These are phyloP conservation scores for Drusus annulatus DNA, from an alignment of 1,140 invertebrate species.

Conservation along the genomic window DNA sequence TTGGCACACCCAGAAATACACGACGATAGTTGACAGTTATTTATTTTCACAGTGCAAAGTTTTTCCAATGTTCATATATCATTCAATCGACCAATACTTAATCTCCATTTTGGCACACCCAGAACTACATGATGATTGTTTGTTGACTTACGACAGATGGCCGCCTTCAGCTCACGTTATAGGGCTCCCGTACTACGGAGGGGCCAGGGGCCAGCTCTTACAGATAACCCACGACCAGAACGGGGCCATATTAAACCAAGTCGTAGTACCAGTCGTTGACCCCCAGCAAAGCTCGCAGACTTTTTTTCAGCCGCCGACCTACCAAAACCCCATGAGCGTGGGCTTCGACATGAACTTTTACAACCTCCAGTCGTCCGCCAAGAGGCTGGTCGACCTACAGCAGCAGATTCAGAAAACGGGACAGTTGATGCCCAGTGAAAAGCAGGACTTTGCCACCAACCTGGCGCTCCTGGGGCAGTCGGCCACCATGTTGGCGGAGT, in stretches of 20 bases:
- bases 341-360: constrained; percentile 60
- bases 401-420: constrained; percentile 68
- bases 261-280: constrained; percentile 61
- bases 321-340: not conserved
- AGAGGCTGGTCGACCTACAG: constrained; percentile 69
- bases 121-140: constrained; percentile 29
- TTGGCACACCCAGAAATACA: too few relatives aligned
- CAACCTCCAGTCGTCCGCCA: constrained; percentile 68
- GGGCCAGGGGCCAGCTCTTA: constrained; percentile 76
- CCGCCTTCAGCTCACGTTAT: constrained; percentile 40
- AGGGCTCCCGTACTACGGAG: constrained; percentile 76
- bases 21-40: too few relatives aligned
- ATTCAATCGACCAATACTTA: too few relatives aligned
- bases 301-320: constrained; percentile 24
- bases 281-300: not conserved
- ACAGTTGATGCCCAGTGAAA: constrained; percentile 65
- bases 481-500: constrained; percentile 66
- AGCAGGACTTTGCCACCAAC: constrained; percentile 66
- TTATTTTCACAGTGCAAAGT: too few relatives aligned
- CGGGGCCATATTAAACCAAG: constrained; percentile 70
- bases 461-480: constrained; percentile 67
- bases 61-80: constrained; percentile 53
- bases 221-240: constrained; percentile 72
- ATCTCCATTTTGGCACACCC: not conserved
- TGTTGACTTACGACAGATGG: constrained; percentile 38